phyloP scores from a whole-genome alignment of 1,140 invertebrate genomes.

The Macrobrachium nipponense region DNA sequence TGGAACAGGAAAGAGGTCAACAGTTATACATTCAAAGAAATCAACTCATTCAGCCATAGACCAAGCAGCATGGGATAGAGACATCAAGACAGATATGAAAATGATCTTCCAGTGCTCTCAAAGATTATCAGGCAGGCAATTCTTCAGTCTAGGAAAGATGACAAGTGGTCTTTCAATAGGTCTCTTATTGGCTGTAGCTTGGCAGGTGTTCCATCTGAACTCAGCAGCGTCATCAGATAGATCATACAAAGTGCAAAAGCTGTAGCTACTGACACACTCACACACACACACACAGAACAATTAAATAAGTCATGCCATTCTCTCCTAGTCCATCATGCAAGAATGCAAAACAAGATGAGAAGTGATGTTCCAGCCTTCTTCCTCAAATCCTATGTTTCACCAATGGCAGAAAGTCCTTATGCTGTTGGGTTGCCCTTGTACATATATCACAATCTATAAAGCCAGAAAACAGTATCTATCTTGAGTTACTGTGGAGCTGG shows the following conservation, averaged over 20 bases:
- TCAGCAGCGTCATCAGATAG: neutral
- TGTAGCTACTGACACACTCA: neutral
- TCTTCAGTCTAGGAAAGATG: neutral
- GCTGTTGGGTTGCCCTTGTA: no score
- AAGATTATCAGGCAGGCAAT: constrained; percentile 9
- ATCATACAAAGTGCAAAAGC: constrained; percentile 12
- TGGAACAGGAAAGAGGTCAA: constrained; percentile 10
- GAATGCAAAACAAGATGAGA: no score
- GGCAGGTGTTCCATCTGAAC: neutral
- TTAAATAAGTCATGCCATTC: no score
- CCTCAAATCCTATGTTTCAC: no score
- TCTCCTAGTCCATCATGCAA: no score
- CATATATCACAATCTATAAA: no score
- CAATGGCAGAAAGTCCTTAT: no score
- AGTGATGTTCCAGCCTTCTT: no score
- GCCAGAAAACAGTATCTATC: no score
- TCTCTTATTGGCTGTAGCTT: neutral
- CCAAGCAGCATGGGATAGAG: neutral
- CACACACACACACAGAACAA: no score
- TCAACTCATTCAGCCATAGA: neutral
- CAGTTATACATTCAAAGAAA: constrained; percentile 35
- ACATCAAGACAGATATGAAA: constrained; percentile 2
- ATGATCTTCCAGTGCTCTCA: constrained; percentile 15
- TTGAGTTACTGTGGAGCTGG: no score
- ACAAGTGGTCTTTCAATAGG: constrained; percentile 12